These are phyloP conservation scores for Andrena trimmerana DNA, from an alignment of 2,888 invertebrate species.

Conservation along the genomic window DNA sequence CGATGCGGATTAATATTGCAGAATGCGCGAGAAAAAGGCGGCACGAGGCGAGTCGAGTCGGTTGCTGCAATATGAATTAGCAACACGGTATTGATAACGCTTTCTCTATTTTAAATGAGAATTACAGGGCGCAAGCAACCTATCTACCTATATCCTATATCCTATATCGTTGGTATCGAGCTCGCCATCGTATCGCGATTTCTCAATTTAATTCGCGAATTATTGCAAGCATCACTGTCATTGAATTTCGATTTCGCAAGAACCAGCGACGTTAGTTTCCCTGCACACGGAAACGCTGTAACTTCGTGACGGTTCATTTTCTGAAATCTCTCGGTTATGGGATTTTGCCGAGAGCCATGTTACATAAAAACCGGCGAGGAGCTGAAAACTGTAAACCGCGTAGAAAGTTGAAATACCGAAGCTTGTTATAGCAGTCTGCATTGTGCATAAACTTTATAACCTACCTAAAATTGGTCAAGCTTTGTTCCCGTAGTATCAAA, in stretches of 20 bases:
- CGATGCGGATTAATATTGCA: slow-evolving; percentile 31
- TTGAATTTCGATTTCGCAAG: background rate
- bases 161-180: background rate
- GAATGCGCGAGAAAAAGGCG: slow-evolving; percentile 4
- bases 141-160: too few relatives aligned
- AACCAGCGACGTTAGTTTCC: background rate
- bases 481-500: too few relatives aligned
- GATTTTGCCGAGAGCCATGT: background rate
- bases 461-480: background rate
- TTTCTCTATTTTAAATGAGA: background rate
- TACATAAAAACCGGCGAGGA: background rate
- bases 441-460: background rate
- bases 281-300: background rate
- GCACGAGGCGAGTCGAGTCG: background rate
- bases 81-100: slow-evolving; percentile 12
- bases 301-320: background rate
- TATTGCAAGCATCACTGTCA: background rate
- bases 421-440: background rate
- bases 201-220: background rate
- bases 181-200: background rate
- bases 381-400: background rate
- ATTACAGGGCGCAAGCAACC: background rate
- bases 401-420: background rate
- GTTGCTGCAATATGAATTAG: slow-evolving; percentile 19
- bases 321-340: background rate